Conservation (phyloP, 2,797 vertebrate genomes). For the Enteromius mattozi region DNA sequence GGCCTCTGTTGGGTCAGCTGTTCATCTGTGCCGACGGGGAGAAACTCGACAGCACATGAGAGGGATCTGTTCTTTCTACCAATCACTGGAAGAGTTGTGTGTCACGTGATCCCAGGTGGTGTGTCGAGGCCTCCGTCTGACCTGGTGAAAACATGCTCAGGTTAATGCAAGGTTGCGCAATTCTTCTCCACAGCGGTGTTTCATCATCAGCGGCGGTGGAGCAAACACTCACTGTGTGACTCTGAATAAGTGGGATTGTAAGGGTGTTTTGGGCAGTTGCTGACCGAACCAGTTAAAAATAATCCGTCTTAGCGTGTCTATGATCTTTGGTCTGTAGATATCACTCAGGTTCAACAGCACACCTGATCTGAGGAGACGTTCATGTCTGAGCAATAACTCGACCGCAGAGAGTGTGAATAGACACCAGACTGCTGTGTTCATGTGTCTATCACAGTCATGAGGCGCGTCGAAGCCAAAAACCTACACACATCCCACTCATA, state of each 20-base stretch:
- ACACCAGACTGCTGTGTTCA: not conserved
- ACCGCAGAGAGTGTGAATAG: not conserved
- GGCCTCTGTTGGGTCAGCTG: constrained; percentile 46
- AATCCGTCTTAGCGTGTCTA: no score
- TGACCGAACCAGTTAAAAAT: not conserved
- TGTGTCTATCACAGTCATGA: not conserved
- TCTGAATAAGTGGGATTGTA: not conserved
- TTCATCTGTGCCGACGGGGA: constrained; percentile 19
- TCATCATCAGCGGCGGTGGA: not conserved
- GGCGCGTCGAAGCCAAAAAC: not conserved
- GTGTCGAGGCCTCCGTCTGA: not conserved
- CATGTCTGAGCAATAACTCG: not conserved
- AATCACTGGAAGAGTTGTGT: not conserved
- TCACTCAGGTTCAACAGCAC: not conserved
- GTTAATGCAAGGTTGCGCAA: not conserved
- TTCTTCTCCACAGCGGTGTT: not conserved
- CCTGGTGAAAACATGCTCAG: not conserved
- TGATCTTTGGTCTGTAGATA: not conserved
- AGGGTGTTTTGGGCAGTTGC: not conserved
- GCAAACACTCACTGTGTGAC: not conserved
- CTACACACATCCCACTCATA: not conserved
- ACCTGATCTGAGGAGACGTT: not conserved
- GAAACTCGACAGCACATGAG: not conserved
- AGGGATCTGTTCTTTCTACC: not conserved
- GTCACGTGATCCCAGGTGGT: not conserved